Evolutionary conservation across 2,113 vertebrate species (phyloP).

Genomic region (Grus americana): DNA sequence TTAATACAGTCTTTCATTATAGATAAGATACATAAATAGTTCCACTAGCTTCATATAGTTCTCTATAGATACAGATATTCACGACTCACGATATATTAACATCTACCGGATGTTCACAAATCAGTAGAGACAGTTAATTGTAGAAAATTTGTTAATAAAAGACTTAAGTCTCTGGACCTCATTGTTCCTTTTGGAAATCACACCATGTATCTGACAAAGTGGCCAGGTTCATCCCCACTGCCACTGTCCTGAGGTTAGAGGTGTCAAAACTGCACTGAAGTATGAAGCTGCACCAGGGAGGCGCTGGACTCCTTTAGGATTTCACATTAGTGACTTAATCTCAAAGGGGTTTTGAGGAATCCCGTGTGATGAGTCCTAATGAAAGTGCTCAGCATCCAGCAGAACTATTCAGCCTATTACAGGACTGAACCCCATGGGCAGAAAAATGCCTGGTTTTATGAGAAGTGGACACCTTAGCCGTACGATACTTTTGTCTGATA

Average conservation of each 20-base stretch:
- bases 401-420: neutral
- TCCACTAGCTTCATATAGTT: neutral
- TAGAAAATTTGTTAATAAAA: neutral
- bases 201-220: neutral
- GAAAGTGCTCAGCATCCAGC: neutral
- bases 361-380: neutral
- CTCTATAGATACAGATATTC: neutral
- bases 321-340: neutral
- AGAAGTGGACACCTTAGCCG: neutral
- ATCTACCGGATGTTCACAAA: neutral
- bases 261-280: neutral
- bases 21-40: neutral
- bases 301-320: neutral
- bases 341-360: neutral
- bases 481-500: neutral
- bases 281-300: neutral
- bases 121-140: neutral
- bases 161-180: neutral
- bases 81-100: neutral
- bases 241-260: neutral
- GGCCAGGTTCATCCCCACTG: neutral
- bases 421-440: neutral
- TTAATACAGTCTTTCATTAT: neutral
- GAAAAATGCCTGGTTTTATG: neutral
- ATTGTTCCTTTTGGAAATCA: neutral